A percentile compares a stretch with the other conserved stretches of the same genome.
phyloP scores from a whole-genome alignment of 2,113 vertebrate genomes.

The Jacana jacana region DNA sequence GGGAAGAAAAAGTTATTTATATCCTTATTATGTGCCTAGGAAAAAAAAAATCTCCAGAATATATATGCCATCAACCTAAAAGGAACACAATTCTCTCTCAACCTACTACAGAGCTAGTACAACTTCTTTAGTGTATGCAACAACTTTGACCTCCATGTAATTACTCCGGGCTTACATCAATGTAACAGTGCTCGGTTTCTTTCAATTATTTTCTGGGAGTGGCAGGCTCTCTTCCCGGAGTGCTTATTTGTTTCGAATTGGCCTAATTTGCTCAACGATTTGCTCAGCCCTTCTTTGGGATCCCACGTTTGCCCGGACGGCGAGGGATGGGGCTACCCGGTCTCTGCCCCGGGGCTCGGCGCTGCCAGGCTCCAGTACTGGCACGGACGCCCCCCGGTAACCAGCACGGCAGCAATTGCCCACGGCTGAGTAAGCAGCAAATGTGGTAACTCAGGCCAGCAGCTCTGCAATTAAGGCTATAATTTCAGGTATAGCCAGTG shows the following conservation, averaged over 20 bases:
- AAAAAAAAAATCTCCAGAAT: background rate
- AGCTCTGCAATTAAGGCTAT: constrained; percentile 36
- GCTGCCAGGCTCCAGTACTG: background rate
- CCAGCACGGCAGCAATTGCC: background rate
- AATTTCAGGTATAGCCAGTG: constrained; percentile 40
- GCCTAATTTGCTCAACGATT: constrained; percentile 3
- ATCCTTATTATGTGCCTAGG: background rate
- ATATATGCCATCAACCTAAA: background rate
- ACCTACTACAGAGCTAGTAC: background rate
- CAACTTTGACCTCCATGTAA: background rate
- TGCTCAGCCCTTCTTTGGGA: background rate
- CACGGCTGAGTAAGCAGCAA: constrained; percentile 26
- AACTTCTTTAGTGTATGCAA: background rate
- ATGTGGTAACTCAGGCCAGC: background rate
- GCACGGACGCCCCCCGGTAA: background rate
- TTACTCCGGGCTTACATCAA: background rate
- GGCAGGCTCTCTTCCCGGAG: background rate
- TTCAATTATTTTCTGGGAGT: constrained; percentile 34
- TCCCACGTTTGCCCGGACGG: background rate
- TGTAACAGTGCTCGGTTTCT: background rate
- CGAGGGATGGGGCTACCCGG: background rate
- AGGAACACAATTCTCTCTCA: background rate
- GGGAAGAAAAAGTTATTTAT: background rate
- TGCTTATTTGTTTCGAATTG: constrained; percentile 15
- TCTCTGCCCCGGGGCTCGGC: background rate